A percentile compares a stretch with the other conserved stretches of the same genome.
These are phyloP conservation scores for Grantiella picta DNA, from an alignment of 2,113 vertebrate genomes.

Conservation along the genomic window DNA sequence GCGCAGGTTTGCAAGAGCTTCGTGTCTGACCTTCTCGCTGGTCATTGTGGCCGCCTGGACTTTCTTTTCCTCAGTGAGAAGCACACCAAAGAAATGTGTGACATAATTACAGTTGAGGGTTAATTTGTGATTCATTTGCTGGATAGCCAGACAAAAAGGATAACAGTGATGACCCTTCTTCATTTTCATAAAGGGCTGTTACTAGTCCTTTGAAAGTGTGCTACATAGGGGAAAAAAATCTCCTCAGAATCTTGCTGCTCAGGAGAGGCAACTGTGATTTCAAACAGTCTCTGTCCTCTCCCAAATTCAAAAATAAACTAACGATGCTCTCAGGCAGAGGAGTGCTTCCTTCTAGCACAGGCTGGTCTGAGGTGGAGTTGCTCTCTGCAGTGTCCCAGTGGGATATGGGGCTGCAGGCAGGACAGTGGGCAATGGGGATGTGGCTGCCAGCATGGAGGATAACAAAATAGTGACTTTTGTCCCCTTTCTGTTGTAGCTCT, in stretches of 20 bases:
- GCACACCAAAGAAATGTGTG: neutral
- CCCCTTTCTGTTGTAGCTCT: neutral
- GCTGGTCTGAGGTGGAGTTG: neutral
- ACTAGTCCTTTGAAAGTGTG: neutral
- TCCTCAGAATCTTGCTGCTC: neutral
- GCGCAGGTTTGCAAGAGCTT: neutral
- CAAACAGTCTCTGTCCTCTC: neutral
- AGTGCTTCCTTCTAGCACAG: no score
- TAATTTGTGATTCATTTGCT: neutral
- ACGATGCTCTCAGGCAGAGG: neutral
- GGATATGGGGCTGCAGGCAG: neutral
- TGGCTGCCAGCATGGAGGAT: neutral
- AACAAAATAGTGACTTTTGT: neutral
- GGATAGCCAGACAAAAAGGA: neutral
- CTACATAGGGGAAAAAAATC: neutral
- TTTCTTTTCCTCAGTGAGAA: neutral
- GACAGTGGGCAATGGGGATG: neutral
- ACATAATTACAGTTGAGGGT: neutral
- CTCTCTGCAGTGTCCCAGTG: neutral
- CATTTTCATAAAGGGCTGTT: neutral
- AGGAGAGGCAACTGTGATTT: neutral
- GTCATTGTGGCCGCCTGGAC: neutral
- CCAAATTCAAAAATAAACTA: neutral
- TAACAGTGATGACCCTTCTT: neutral
- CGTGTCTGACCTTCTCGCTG: accelerated